A percentile compares a stretch with the other conserved stretches of the same genome.
phyloP scores from a whole-genome alignment of 2,113 vertebrate species.

The Cygnus buccinator region DNA sequence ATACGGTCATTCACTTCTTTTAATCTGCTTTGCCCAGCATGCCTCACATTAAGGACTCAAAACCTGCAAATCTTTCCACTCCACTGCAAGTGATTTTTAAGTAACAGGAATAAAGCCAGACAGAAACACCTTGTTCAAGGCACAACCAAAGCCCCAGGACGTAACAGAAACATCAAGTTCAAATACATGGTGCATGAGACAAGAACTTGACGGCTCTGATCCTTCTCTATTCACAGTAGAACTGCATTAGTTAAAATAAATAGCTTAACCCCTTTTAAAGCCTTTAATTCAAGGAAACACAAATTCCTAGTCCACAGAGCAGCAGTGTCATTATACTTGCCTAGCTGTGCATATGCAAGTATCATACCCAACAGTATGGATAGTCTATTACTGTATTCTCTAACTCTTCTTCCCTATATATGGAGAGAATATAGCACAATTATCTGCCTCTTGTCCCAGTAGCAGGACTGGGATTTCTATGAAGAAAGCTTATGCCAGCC shows the following conservation, averaged over 20 bases:
- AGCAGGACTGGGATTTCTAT: not conserved
- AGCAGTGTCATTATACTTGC: not conserved
- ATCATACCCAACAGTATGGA: not conserved
- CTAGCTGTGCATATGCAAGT: not conserved
- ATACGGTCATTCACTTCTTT: not conserved
- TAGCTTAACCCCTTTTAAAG: not conserved
- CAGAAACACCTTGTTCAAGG: not conserved
- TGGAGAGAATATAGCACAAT: not conserved
- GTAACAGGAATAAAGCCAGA: not conserved
- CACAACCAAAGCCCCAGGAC: not conserved
- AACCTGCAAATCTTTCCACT: slow-evolving; percentile 13
- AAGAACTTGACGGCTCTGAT: not conserved
- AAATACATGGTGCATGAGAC: not conserved
- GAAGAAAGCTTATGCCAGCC: not conserved
- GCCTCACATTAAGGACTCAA: not conserved
- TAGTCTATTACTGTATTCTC: not conserved
- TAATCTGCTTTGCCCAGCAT: slow-evolving; percentile 37
- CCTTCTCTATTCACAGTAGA: not conserved
- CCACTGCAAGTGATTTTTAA: not conserved
- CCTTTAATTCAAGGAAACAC: not conserved
- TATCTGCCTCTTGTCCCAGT: not conserved
- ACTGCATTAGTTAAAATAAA: not conserved
- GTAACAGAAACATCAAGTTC: not conserved
- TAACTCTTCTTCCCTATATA: not conserved
- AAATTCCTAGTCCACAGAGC: not conserved